phyloP scores from a whole-genome alignment of 1,140 invertebrate genomes.

The Wiebesia pumilae region DNA sequence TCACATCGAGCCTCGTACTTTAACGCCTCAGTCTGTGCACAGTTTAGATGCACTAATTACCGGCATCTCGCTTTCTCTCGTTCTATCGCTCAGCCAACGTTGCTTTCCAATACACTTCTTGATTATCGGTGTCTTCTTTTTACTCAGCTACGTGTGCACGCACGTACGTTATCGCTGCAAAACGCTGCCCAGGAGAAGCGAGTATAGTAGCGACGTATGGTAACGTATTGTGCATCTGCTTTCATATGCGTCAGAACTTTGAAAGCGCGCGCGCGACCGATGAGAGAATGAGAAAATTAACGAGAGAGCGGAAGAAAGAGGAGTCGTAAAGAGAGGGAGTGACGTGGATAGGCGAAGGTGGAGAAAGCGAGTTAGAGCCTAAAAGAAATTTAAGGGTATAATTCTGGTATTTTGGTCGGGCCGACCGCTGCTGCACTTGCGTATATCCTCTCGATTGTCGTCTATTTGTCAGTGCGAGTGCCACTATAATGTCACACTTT shows the following conservation, averaged over 20 bases:
- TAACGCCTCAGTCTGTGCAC: neutral
- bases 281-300: constrained; percentile 37
- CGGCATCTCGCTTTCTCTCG: neutral
- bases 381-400: constrained; percentile 44
- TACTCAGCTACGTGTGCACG: neutral
- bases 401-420: constrained; percentile 52
- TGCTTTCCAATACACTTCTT: neutral
- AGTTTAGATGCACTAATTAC: neutral
- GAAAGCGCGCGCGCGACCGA: constrained; percentile 27
- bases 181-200: constrained; percentile 27
- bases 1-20: neutral
- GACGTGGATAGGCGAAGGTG: neutral
- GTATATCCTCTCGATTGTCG: constrained; percentile 52
- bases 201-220: neutral
- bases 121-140: neutral
- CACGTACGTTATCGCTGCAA: constrained; percentile 47
- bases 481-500: constrained; percentile 26
- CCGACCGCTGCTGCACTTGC: constrained; percentile 22
- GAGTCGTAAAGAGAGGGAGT: constrained; percentile 9
- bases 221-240: constrained; percentile 27
- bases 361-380: constrained; percentile 44
- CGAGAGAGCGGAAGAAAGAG: constrained; percentile 30
- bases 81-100: neutral
- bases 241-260: constrained; percentile 55
- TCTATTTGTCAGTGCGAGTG: constrained; percentile 51